phyloP scores from a whole-genome alignment of 2,888 invertebrate species.

The Neoaliturus tenellus region DNA sequence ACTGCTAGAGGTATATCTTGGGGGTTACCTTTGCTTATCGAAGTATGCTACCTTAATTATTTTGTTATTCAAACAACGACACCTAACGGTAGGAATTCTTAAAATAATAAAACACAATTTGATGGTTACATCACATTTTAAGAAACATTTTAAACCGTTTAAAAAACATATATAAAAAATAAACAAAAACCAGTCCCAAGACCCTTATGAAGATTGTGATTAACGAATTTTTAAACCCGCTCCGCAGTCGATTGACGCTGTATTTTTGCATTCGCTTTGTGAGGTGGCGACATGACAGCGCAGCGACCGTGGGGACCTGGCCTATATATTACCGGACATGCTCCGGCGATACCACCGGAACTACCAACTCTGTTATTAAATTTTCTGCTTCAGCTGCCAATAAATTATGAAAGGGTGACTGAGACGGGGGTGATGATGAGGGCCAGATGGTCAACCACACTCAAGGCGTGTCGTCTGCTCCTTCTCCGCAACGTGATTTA shows the following conservation, averaged over 20 bases:
- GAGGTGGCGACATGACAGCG: not conserved
- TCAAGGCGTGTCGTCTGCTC: not conserved
- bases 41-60: too few relatives aligned
- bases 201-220: not conserved
- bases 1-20: too few relatives aligned
- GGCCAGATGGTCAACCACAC: constrained; percentile 29
- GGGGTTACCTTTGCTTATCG: too few relatives aligned
- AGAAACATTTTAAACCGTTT: too few relatives aligned
- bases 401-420: constrained; percentile 48
- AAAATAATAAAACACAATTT: too few relatives aligned
- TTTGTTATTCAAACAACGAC: too few relatives aligned
- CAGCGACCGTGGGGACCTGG: not conserved
- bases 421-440: constrained; percentile 8
- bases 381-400: constrained; percentile 51
- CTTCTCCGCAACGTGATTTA: not conserved
- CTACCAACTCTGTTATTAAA: constrained; percentile 49
- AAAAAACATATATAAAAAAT: too few relatives aligned
- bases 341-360: constrained; percentile 35
- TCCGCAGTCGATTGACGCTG: not conserved
- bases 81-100: too few relatives aligned
- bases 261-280: not conserved
- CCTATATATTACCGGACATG: constrained; percentile 48
- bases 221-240: not conserved
- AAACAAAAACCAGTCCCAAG: not conserved
- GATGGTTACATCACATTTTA: too few relatives aligned